Conservation (phyloP, 1,140 invertebrate species). For the Goniozus legneri region DNA sequence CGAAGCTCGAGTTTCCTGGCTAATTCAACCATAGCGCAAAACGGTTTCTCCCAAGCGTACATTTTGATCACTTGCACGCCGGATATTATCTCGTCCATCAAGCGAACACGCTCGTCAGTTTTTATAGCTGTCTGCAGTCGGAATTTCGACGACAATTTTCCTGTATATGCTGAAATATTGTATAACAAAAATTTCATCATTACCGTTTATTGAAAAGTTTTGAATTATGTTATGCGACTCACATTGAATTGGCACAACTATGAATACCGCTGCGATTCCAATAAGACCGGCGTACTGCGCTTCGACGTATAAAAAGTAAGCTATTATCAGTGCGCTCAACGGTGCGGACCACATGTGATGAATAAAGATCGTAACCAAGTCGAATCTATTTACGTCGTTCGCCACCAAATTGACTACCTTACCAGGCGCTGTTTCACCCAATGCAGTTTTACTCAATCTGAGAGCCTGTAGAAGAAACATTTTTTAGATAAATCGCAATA, state of each 20-base stretch:
- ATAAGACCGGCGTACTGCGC: constrained; percentile 65
- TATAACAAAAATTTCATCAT: constrained; percentile 3
- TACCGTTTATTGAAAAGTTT: neutral
- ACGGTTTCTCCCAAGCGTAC: constrained; percentile 76
- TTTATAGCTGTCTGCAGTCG: constrained; percentile 62
- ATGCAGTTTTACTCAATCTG: constrained; percentile 61
- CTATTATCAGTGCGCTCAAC: constrained; percentile 59
- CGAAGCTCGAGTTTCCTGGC: constrained; percentile 62
- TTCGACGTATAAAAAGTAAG: constrained; percentile 63
- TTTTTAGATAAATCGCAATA: too few species aligned
- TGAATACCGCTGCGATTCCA: constrained; percentile 66
- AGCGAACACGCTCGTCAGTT: constrained; percentile 71
- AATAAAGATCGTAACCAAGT: constrained; percentile 59
- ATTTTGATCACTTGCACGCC: constrained; percentile 77
- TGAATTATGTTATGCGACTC: constrained; percentile 27
- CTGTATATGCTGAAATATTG: constrained; percentile 59
- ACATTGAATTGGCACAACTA: constrained; percentile 73
- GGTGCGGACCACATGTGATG: constrained; percentile 68
- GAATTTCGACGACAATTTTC: constrained; percentile 64
- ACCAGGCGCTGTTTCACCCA: constrained; percentile 75
- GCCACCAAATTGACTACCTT: constrained; percentile 83
- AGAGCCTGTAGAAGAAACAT: constrained; percentile 49
- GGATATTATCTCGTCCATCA: constrained; percentile 77
- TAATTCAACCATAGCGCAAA: constrained; percentile 58
- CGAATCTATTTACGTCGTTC: constrained; percentile 71